These are phyloP conservation scores for Oscheius sp. DNA, from an alignment of 2,888 invertebrate genomes.

Conservation along the genomic window DNA sequence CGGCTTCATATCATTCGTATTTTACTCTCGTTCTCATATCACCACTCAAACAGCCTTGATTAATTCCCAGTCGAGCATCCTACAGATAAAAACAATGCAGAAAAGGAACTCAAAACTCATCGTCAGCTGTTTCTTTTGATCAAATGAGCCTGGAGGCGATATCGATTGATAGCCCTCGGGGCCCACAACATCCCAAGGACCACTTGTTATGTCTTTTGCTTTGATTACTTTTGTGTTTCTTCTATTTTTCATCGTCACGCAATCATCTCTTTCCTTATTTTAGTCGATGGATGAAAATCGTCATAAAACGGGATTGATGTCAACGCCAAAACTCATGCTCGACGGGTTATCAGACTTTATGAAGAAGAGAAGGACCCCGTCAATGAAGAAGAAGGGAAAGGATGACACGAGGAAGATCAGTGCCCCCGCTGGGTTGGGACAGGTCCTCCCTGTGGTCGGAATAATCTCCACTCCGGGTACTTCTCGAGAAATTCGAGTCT, in stretches of 20 bases:
- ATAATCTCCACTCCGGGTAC: slow-evolving; percentile 24
- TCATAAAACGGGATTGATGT: slow-evolving; percentile 1
- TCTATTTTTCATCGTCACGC: background rate
- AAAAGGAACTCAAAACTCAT: no score
- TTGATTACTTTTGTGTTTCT: background rate
- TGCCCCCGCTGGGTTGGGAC: slow-evolving; percentile 45
- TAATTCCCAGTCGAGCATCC: no score
- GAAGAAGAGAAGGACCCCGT: slow-evolving; percentile 40
- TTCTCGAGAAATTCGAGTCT: slow-evolving; percentile 3
- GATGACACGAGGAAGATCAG: slow-evolving; percentile 38
- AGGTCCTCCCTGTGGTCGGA: slow-evolving; percentile 43
- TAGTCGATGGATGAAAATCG: slow-evolving; percentile 10
- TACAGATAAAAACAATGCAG: no score
- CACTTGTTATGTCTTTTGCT: background rate
- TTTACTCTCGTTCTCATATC: no score
- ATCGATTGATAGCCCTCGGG: no score
- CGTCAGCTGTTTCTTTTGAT: no score
- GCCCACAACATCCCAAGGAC: background rate
- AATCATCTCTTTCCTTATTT: background rate
- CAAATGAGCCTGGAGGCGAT: no score
- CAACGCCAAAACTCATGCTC: slow-evolving; percentile 24
- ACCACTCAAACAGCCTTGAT: no score
- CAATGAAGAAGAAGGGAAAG: slow-evolving; percentile 35
- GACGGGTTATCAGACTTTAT: slow-evolving; percentile 43
- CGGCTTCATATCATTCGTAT: background rate